These are phyloP conservation scores for Huso huso DNA, from an alignment of 2,797 vertebrate genomes.

Conservation along the genomic window DNA sequence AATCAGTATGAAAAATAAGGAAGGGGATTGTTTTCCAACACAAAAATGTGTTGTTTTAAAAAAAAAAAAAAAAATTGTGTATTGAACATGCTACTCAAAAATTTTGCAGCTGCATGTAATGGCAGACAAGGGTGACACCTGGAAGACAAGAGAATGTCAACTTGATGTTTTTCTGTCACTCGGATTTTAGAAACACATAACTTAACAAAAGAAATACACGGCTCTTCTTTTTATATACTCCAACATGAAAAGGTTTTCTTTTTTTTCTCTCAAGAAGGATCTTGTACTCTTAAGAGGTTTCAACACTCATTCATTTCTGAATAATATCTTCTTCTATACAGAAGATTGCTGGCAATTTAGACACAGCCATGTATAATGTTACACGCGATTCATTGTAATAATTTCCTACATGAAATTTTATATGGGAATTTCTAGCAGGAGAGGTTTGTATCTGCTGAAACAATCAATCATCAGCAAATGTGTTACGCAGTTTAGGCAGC, in stretches of 20 bases:
- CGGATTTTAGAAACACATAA: not conserved
- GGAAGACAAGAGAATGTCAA: not conserved
- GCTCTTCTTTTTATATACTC: not conserved
- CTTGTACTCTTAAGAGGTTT: not conserved
- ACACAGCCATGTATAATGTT: no score
- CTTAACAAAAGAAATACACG: conserved; percentile 27
- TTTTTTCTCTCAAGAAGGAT: not conserved
- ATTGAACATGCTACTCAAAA: not conserved
- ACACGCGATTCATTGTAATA: no score
- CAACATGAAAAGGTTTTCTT: not conserved
- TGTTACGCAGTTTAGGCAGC: no score
- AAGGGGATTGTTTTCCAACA: conserved; percentile 24
- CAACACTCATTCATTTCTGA: not conserved
- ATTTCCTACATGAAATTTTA: no score
- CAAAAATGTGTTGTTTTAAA: not conserved
- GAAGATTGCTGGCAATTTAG: no score
- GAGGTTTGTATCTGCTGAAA: no score
- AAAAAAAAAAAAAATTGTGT: no score
- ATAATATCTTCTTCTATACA: no score
- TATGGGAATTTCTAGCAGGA: no score
- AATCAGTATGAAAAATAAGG: conserved; percentile 2
- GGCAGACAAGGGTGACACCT: not conserved
- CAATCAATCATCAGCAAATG: no score
- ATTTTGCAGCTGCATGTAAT: not conserved
- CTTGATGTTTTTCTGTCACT: not conserved